A percentile compares a stretch with the other conserved stretches of the same genome.
These are phyloP conservation scores for Pecten maximus DNA, from an alignment of 2,888 invertebrate genomes.

Conservation along the genomic window DNA sequence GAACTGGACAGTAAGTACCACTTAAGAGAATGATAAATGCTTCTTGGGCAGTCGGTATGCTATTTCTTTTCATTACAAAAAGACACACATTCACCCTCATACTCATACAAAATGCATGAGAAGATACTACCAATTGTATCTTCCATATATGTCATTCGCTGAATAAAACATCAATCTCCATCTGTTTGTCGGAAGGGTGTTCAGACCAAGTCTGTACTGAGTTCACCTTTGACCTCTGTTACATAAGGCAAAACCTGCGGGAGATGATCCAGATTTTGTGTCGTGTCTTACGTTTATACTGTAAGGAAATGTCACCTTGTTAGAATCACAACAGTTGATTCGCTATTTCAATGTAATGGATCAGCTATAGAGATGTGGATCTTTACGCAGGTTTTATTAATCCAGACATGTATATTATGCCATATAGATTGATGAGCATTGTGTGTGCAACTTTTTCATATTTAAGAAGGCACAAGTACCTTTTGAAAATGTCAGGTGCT, in stretches of 20 bases:
- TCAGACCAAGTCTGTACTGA: neutral
- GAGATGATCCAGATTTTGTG: neutral
- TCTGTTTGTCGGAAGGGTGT: neutral
- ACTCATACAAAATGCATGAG: neutral
- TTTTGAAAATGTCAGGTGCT: neutral
- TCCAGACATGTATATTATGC: too few relatives aligned
- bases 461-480: neutral
- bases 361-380: neutral
- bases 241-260: neutral
- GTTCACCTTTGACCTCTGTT: conserved; percentile 16
- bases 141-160: neutral
- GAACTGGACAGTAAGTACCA: neutral
- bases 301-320: neutral
- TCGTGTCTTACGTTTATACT: neutral
- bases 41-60: neutral
- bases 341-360: neutral
- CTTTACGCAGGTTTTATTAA: neutral
- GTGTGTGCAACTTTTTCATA: neutral
- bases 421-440: too few relatives aligned
- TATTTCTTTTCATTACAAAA: neutral
- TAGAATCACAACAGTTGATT: neutral
- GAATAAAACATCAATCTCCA: conserved; percentile 11
- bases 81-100: neutral
- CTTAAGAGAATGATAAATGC: neutral
- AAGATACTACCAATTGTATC: neutral